Evolutionary conservation across 2,113 vertebrate genomes (phyloP).

Genomic region (Urocolius indicus): DNA sequence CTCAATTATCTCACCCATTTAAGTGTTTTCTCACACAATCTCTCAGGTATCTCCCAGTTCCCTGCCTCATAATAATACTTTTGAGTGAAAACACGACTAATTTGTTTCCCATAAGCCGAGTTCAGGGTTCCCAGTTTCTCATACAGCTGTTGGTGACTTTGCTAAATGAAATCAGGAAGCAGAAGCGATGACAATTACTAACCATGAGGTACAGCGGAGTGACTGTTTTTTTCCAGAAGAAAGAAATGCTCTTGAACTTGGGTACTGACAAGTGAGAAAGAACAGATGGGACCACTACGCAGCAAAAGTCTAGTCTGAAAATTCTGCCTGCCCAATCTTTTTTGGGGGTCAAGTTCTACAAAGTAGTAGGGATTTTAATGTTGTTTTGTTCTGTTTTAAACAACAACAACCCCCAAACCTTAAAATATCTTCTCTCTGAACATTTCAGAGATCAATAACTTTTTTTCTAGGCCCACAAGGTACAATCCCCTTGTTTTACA

Average conservation of each 20-base stretch:
- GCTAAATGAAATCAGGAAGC: conserved; percentile 28
- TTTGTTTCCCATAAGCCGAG: background rate
- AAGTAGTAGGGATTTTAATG: background rate
- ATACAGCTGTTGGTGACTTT: background rate
- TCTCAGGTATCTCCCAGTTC: background rate
- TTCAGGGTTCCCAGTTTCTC: background rate
- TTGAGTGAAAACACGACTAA: rapidly evolving
- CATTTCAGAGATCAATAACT: background rate
- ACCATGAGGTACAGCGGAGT: background rate
- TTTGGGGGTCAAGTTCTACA: background rate
- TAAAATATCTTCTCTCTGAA: background rate
- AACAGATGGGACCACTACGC: background rate
- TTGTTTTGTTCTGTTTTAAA: background rate
- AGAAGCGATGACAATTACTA: background rate
- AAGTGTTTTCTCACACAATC: background rate
- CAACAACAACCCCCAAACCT: background rate
- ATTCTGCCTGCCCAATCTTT: background rate
- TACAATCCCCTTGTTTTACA: background rate
- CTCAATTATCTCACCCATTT: background rate
- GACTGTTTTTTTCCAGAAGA: background rate
- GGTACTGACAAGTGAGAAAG: background rate
- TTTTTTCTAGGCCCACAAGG: background rate
- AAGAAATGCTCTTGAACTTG: background rate
- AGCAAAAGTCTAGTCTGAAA: background rate
- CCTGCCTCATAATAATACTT: background rate